Conservation (phyloP, 2,888 invertebrate genomes). For the Metellina segmentata region DNA sequence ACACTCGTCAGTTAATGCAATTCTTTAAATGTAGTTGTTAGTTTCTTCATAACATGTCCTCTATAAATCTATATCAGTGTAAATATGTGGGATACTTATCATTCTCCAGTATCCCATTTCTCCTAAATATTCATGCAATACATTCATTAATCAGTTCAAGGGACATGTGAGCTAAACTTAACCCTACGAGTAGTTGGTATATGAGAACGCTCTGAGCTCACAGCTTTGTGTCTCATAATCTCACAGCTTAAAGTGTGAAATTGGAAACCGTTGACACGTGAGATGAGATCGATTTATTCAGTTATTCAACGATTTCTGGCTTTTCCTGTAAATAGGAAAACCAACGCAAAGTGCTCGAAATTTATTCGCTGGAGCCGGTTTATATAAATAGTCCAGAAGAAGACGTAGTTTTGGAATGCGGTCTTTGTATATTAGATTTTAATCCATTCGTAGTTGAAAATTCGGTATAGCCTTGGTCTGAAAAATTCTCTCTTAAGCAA, state of each 20-base stretch:
- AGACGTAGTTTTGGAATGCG: too few species aligned
- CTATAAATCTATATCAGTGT: not conserved
- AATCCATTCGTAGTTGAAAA: too few species aligned
- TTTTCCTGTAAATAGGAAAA: not conserved
- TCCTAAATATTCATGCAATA: not conserved
- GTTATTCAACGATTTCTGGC: not conserved
- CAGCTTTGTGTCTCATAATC: constrained; percentile 32
- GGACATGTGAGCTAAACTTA: constrained; percentile 32
- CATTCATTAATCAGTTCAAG: constrained; percentile 36
- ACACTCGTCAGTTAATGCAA: too few species aligned
- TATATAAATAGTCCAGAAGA: not conserved
- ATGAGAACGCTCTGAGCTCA: not conserved
- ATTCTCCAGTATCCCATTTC: not conserved
- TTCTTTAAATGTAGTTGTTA: too few species aligned
- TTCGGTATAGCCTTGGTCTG: too few species aligned
- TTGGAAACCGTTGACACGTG: constrained; percentile 12
- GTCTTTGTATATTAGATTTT: too few species aligned
- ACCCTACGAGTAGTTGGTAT: not conserved
- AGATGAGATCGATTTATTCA: not conserved
- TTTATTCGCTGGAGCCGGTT: not conserved
- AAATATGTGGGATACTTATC: not conserved
- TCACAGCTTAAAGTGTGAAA: constrained; percentile 18
- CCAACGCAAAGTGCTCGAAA: not conserved
- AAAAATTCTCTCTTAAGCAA: too few species aligned
- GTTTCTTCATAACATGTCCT: too few species aligned